Base-by-base conservation (phyloP, 2,888 invertebrate genomes). In the Spisula subtruncata region DNA sequence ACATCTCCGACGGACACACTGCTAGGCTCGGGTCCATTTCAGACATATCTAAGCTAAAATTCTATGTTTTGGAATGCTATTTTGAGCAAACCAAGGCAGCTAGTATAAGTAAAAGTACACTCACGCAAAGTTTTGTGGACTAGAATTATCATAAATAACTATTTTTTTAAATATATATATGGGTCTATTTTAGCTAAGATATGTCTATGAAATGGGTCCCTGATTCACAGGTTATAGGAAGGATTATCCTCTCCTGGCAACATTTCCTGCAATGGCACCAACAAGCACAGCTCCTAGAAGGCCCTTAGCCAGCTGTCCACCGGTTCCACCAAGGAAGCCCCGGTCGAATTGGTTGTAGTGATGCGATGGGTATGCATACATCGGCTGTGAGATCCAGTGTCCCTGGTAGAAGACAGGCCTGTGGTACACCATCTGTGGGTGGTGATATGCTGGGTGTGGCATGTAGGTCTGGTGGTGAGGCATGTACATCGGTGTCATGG, bases 271-370 rank as follows among this genome's bases (percentile, higher is more conserved):
- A 0, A 90, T 75, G 14, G 85, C 46, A 10, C 90, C 90, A 6
- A 87, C 90, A 32, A 88, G 8, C 6, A 90, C 14, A 48, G 87
- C 90, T 14, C 90, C 90, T 20, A 90, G 75, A 0, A 90, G 66
- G 32, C 83, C 85, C 83, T 85, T 90, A 29, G 83, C 85, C 8
- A 83, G 48, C 0, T 56, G 81, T n/a, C 80, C 66, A 4, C 86
- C 89, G 12, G 83, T 60, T 12, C 81, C 87, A 20, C 85, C 87
- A 20, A 87, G 51, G 18, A 90, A 87, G 0, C 87, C 83, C n/a
- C 87, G 81, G 18, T 80, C 81, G 20, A 84, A 41, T 20, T 71
- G 56, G n/a, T 87, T 75, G 18, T 81, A 41, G 20, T 71, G 56
- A 29, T 87, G 54, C n/a, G 20, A 54, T n/a, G 83, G 81, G 41